These are phyloP conservation scores for Thalassophryne amazonica DNA, from an alignment of 2,797 vertebrate species.

Conservation along the genomic window DNA sequence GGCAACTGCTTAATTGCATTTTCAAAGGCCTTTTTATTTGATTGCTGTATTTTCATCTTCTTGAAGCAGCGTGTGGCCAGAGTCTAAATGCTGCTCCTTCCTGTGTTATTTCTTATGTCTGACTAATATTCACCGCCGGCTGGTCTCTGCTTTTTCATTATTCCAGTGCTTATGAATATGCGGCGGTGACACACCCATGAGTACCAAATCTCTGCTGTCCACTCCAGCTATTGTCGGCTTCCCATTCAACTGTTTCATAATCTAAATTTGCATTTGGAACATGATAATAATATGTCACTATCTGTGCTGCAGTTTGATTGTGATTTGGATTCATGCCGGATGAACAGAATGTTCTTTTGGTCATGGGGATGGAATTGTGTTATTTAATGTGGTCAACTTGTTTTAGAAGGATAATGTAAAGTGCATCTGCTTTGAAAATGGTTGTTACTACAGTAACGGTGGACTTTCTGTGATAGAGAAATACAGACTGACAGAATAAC, in stretches of 20 bases:
- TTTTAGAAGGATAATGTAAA: slow-evolving; percentile 16
- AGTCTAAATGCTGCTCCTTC: slow-evolving; percentile 33
- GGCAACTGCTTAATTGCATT: slow-evolving; percentile 63
- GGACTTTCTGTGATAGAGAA: slow-evolving; percentile 20
- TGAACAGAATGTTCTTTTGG: not conserved
- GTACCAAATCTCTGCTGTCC: slow-evolving; percentile 29
- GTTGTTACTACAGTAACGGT: slow-evolving; percentile 11
- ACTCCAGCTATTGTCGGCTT: slow-evolving; percentile 43
- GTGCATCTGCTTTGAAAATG: slow-evolving; percentile 1
- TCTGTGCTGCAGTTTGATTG: slow-evolving; percentile 14
- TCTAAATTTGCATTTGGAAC: slow-evolving; percentile 37
- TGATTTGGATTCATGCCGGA: slow-evolving; percentile 9
- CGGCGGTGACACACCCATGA: slow-evolving; percentile 56
- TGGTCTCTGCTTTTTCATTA: slow-evolving; percentile 56
- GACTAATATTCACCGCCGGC: slow-evolving; percentile 57
- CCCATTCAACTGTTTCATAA: slow-evolving; percentile 51
- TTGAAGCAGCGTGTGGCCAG: slow-evolving; percentile 20
- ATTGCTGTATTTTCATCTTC: slow-evolving; percentile 54
- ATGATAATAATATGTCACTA: slow-evolving; percentile 21
- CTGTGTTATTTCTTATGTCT: slow-evolving; percentile 40
- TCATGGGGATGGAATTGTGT: slow-evolving; percentile 21
- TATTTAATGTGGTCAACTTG: slow-evolving; percentile 16
- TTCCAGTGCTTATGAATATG: slow-evolving; percentile 55
- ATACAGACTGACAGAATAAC: slow-evolving; percentile 18
- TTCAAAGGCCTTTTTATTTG: slow-evolving; percentile 60